phyloP scores from a whole-genome alignment of 2,113 vertebrate species.

The Oxyura jamaicensis region DNA sequence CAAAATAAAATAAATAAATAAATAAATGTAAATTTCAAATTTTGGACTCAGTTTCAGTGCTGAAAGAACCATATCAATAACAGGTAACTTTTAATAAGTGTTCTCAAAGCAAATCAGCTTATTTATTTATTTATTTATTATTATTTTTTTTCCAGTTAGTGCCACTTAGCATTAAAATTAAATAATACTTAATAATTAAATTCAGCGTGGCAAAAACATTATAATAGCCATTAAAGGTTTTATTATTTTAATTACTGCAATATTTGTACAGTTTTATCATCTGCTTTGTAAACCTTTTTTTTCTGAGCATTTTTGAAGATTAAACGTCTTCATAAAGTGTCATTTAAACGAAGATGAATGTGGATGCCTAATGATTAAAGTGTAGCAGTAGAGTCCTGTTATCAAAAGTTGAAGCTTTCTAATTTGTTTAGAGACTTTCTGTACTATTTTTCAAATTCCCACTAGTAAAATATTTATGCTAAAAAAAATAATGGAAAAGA shows the following conservation, averaged over 20 bases:
- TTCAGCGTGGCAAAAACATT: not conserved
- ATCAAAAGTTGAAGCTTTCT: not conserved
- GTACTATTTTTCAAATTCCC: not conserved
- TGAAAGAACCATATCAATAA: not conserved
- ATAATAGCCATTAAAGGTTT: not conserved
- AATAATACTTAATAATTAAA: not conserved
- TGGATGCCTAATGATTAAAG: not conserved
- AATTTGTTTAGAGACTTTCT: not conserved
- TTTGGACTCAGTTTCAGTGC: not conserved
- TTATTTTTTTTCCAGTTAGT: not conserved
- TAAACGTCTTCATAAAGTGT: not conserved
- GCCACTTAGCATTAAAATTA: not conserved
- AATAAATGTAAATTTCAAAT: not conserved
- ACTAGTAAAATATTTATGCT: not conserved
- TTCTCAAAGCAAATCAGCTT: not conserved
- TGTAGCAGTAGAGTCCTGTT: not conserved
- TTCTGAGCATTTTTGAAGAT: not conserved
- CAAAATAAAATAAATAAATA: not conserved
- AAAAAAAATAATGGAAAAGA: not conserved
- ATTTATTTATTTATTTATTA: not conserved
- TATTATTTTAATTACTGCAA: not conserved
- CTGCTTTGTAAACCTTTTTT: not conserved
- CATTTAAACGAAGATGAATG: not conserved
- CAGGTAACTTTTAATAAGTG: not conserved
- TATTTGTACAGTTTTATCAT: not conserved